Conservation (phyloP, 2,888 invertebrate species). For the Pterostichus madidus region DNA sequence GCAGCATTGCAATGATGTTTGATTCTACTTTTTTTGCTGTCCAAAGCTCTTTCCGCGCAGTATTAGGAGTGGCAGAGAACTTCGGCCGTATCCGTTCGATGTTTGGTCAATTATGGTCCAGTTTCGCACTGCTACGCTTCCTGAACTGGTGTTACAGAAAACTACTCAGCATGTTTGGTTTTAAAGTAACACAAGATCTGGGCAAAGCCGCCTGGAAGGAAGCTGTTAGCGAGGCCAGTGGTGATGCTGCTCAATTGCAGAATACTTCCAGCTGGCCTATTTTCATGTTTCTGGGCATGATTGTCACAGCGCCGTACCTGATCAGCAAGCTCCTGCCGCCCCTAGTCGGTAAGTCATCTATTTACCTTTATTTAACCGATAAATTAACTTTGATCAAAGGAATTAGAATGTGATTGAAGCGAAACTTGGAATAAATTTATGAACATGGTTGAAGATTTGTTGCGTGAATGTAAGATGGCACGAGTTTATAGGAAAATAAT, state of each 20-base stretch:
- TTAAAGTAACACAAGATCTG: constrained; percentile 75
- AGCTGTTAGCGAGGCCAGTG: constrained; percentile 75
- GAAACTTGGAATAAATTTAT: too few relatives aligned
- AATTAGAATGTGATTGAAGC: too few relatives aligned
- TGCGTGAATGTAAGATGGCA: too few relatives aligned
- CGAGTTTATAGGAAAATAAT: too few relatives aligned
- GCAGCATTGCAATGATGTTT: constrained; percentile 96
- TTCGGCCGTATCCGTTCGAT: constrained; percentile 90
- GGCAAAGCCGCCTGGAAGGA: constrained; percentile 77
- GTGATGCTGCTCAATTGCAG: constrained; percentile 68
- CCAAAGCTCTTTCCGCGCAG: constrained; percentile 96
- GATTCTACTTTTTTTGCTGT: constrained; percentile 98
- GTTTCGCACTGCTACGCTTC: constrained; percentile 89
- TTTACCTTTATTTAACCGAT: background rate
- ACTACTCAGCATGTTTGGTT: constrained; percentile 85
- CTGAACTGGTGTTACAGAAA: constrained; percentile 90
- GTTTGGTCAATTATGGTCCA: constrained; percentile 92
- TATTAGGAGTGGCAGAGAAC: constrained; percentile 97
- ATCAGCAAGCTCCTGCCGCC: constrained; percentile 89
- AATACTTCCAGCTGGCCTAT: constrained; percentile 89
- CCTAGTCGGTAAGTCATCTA: constrained; percentile 81
- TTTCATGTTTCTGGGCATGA: constrained; percentile 91
- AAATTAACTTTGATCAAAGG: background rate
- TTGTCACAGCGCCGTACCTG: constrained; percentile 95
- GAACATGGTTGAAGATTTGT: too few relatives aligned